phyloP scores from a whole-genome alignment of 2,113 vertebrate genomes.

The sheep (Ovis aries) region DNA sequence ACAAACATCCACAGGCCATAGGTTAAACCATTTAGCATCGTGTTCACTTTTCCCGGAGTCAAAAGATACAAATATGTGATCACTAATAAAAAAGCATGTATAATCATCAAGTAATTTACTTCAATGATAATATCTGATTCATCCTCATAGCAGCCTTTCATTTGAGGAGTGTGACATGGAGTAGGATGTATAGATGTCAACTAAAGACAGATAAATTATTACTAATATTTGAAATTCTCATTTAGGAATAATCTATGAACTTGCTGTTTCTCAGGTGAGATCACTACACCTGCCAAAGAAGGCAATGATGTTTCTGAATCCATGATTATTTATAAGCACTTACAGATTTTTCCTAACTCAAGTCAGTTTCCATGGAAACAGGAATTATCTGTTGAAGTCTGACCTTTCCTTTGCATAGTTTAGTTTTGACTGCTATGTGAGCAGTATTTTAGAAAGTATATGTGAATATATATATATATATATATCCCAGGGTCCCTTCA shows the following conservation, averaged over 20 bases:
- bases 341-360: constrained; percentile 13
- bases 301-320: neutral
- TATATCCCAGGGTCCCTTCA: neutral
- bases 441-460: constrained; percentile 42
- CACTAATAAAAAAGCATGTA: neutral
- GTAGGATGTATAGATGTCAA: neutral
- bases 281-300: neutral
- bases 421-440: constrained; percentile 42
- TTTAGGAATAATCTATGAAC: neutral
- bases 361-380: constrained; percentile 61
- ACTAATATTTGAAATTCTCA: neutral
- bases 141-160: neutral
- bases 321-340: constrained; percentile 47
- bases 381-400: constrained; percentile 37
- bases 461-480: neutral
- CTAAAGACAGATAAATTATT: neutral
- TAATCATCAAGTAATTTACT: neutral
- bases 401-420: constrained; percentile 58
- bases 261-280: neutral
- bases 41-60: neutral
- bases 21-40: neutral
- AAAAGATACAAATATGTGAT: neutral
- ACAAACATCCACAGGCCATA: neutral
- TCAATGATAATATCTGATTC: neutral
- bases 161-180: neutral